Evolutionary conservation across 2,888 invertebrate genomes (phyloP), one percentile per base, ranked within the genome.

Genomic region (Pteria penguin): DNA sequence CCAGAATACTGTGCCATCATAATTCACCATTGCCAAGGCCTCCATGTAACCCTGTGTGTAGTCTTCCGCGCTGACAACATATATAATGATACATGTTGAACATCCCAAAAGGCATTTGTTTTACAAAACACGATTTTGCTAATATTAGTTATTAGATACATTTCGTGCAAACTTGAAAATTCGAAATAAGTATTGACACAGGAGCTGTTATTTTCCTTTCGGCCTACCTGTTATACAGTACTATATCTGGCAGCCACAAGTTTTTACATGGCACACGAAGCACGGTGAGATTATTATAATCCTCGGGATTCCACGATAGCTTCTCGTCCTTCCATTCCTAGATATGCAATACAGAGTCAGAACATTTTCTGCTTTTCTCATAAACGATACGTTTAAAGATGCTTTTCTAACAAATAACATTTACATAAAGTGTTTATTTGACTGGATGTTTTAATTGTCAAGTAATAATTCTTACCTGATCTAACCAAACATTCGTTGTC

Each of bases 161-260:
- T 57, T 57, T 57, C 5, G 11, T 18, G 57, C 22, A 57, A 18
- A 18, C 22, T 57, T 11, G 57, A n/a, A n/a, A n/a, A n/a, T n/a
- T n/a, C n/a, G n/a, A n/a, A n/a, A n/a, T n/a, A n/a, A n/a, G n/a
- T n/a, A n/a, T n/a, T n/a, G n/a, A n/a, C n/a, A n/a, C n/a, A n/a
- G n/a, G n/a, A n/a, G n/a, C n/a, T n/a, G n/a, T n/a, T n/a, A n/a
- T n/a, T n/a, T n/a, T n/a, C n/a, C n/a, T n/a, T n/a, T n/a, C n/a
- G n/a, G n/a, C 58, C 32, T 45, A 92, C 62, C 96, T 96, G 26
- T 96, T 96, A 84, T 95, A 96, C 26, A 96, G 91, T 0, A 95
- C 94, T 86, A 96, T 93, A 85, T 95, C 95, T 0, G 96, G 96
- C 18, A 94, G 93, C 96, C 96, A 96, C 72, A 96, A 93, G 72